These are phyloP conservation scores for Chrysochloris asiatica DNA, from an alignment of 2,113 vertebrate genomes.

Conservation along the genomic window DNA sequence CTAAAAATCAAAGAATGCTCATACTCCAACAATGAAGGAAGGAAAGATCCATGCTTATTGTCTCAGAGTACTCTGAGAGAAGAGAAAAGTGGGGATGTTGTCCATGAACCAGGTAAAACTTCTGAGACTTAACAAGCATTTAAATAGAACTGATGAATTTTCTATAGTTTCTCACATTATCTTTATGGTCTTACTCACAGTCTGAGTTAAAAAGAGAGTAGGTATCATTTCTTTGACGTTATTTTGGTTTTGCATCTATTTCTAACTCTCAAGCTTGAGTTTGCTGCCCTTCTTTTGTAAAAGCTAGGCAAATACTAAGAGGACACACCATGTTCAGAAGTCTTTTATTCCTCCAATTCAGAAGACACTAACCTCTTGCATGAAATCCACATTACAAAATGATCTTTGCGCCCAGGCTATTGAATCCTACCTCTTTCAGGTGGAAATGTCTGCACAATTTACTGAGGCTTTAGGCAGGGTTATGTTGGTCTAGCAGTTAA, in stretches of 20 bases:
- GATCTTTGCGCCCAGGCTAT: conserved; percentile 34
- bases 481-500: conserved; percentile 71
- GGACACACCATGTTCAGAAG: not conserved
- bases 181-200: too few species aligned
- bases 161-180: too few species aligned
- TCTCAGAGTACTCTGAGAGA: not conserved
- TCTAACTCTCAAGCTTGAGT: not conserved
- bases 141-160: not conserved
- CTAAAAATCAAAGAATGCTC: too few species aligned
- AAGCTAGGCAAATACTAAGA: not conserved
- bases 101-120: not conserved
- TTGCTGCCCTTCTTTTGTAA: not conserved
- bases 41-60: not conserved
- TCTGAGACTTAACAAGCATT: too few species aligned
- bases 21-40: too few species aligned
- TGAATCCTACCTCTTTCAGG: conserved; percentile 18
- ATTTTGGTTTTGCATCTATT: too few species aligned
- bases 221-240: too few species aligned
- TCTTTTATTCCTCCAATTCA: conserved; percentile 15
- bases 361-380: conserved; percentile 23
- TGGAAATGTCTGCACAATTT: conserved; percentile 59
- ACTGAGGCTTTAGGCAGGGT: conserved; percentile 56
- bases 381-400: not conserved
- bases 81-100: too few species aligned
- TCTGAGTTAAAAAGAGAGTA: too few species aligned